Evolutionary conservation across 1,140 invertebrate species (phyloP).

Genomic region (Batillaria attramentaria): DNA sequence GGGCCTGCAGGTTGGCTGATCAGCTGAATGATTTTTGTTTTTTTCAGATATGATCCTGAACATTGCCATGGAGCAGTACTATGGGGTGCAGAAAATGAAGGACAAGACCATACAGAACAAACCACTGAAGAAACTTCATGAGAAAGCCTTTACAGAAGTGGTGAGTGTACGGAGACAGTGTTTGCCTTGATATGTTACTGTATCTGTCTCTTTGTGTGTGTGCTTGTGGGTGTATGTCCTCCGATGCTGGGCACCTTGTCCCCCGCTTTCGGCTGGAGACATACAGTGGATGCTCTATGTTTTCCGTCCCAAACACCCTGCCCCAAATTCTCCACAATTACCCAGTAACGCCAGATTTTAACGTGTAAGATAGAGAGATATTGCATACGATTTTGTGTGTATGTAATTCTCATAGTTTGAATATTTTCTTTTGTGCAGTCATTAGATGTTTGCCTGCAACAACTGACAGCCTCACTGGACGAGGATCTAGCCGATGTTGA

Average conservation of each 20-base stretch:
- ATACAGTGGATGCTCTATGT: no score
- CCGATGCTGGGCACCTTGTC: background rate
- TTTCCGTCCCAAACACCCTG: no score
- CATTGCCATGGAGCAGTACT: conserved; percentile 53
- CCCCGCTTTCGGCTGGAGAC: no score
- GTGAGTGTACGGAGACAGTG: conserved; percentile 55
- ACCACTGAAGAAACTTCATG: conserved; percentile 60
- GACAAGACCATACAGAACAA: conserved; percentile 58
- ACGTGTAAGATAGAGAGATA: background rate
- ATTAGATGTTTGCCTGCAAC: conserved; percentile 61
- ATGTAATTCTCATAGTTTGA: background rate
- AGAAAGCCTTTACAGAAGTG: conserved; percentile 64
- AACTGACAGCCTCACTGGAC: conserved; percentile 58
- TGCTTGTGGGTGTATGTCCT: background rate
- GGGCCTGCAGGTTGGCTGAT: background rate
- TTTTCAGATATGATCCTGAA: conserved; percentile 50
- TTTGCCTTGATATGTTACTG: background rate
- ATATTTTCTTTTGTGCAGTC: conserved; percentile 46
- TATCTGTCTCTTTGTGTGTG: background rate
- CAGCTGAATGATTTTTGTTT: background rate
- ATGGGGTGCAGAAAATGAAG: conserved; percentile 44
- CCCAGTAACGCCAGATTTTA: no score
- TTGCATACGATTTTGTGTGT: background rate
- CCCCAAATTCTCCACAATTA: no score
- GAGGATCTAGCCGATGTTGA: conserved; percentile 67